These are phyloP conservation scores for Galendromus occidentalis DNA, from an alignment of 1,140 invertebrate species.

Conservation along the genomic window DNA sequence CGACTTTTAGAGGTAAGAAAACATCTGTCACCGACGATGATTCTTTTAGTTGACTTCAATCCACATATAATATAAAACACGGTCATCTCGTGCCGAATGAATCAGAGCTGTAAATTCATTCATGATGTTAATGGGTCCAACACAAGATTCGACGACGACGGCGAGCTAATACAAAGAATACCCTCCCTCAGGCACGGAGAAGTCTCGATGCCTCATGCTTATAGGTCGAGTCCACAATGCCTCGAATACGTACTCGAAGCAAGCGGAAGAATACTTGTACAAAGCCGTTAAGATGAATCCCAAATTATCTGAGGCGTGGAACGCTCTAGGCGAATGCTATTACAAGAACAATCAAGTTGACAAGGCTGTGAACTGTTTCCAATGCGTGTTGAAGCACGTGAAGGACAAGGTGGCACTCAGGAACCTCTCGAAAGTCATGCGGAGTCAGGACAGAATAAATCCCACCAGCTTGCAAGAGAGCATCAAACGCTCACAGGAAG, in stretches of 20 bases:
- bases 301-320: constrained; percentile 61
- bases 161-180: not conserved
- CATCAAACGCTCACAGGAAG: constrained; percentile 58
- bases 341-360: constrained; percentile 64
- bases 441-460: constrained; percentile 38
- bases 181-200: not conserved
- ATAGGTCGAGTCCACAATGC: not conserved
- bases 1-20: not conserved
- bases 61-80: no score
- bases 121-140: not conserved
- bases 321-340: constrained; percentile 68
- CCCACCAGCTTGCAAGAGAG: constrained; percentile 45
- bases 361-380: constrained; percentile 64
- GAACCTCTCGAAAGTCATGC: constrained; percentile 59
- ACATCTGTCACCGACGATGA: no score
- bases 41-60: no score
- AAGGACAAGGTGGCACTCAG: constrained; percentile 37
- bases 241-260: not conserved
- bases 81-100: no score
- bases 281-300: constrained; percentile 60
- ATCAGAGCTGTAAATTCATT: not conserved
- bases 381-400: constrained; percentile 56
- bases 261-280: not conserved
- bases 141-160: not conserved
- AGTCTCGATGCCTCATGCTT: not conserved